phyloP scores from a whole-genome alignment of 1,140 invertebrate genomes.

The Cydia fagiglandana region DNA sequence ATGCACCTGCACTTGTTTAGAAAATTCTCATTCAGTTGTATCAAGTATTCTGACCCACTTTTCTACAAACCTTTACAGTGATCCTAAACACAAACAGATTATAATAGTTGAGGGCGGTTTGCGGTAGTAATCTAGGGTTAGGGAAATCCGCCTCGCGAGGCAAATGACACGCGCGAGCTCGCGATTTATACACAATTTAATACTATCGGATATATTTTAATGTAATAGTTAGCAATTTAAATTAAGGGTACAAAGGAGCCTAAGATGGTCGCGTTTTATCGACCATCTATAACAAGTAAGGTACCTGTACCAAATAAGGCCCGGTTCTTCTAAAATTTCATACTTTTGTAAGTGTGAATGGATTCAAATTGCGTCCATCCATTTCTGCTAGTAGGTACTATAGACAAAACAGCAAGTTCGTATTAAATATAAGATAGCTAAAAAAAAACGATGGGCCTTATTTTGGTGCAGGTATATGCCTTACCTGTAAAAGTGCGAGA shows the following conservation, averaged over 20 bases:
- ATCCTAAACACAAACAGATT: neutral
- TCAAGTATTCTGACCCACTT: neutral
- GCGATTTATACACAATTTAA: neutral
- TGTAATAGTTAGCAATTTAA: neutral
- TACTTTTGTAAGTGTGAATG: too few relatives aligned
- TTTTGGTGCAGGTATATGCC: too few relatives aligned
- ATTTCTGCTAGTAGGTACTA: too few relatives aligned
- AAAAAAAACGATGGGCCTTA: too few relatives aligned
- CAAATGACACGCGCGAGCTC: neutral
- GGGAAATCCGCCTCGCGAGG: neutral
- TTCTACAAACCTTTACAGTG: neutral
- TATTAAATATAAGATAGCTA: too few relatives aligned
- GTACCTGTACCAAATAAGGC: too few relatives aligned
- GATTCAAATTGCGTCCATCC: too few relatives aligned
- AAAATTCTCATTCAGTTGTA: neutral
- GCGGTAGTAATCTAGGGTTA: neutral
- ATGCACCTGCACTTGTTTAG: neutral
- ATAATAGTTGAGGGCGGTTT: neutral
- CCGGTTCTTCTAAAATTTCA: too few relatives aligned
- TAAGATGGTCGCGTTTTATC: too few relatives aligned
- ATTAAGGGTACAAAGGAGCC: neutral
- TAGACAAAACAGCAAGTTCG: too few relatives aligned
- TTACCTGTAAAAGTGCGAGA: too few relatives aligned
- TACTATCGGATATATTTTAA: neutral
- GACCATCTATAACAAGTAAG: too few relatives aligned